phyloP scores from a whole-genome alignment of 2,113 vertebrate genomes.

The Daubentonia madagascariensis region DNA sequence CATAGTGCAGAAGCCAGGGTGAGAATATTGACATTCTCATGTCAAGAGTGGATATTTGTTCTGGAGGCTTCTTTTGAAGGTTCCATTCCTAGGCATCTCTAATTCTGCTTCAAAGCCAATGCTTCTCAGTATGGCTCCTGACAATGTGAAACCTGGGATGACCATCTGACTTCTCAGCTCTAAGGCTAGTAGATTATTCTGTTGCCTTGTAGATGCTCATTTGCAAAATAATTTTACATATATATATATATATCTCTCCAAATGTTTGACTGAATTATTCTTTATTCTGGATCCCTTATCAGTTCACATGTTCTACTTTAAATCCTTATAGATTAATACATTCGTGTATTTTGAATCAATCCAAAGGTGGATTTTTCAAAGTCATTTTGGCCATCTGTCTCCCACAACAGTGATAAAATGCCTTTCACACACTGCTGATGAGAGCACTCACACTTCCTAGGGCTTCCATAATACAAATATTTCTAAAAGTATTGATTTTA shows the following conservation, averaged over 20 bases:
- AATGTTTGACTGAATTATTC: background rate
- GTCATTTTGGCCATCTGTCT: background rate
- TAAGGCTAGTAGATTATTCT: background rate
- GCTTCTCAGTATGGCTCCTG: background rate
- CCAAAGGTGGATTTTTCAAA: conserved; percentile 21
- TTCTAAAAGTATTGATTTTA: background rate
- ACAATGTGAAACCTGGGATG: background rate
- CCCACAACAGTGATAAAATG: background rate
- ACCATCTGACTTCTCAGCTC: background rate
- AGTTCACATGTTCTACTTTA: background rate
- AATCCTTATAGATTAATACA: background rate
- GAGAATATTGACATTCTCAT: background rate
- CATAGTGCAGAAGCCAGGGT: background rate
- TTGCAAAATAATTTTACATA: background rate
- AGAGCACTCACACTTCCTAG: background rate
- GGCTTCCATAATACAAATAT: background rate
- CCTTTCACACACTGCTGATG: background rate
- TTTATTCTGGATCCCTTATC: background rate
- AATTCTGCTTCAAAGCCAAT: background rate
- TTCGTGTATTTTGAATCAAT: background rate
- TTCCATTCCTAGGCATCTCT: background rate
- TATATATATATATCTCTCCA: too few species aligned
- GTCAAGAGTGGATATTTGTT: background rate
- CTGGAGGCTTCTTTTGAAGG: background rate
- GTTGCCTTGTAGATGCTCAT: background rate